These are phyloP conservation scores for Phylloscopus trochilus DNA, from an alignment of 2,113 vertebrate species.

Conservation along the genomic window DNA sequence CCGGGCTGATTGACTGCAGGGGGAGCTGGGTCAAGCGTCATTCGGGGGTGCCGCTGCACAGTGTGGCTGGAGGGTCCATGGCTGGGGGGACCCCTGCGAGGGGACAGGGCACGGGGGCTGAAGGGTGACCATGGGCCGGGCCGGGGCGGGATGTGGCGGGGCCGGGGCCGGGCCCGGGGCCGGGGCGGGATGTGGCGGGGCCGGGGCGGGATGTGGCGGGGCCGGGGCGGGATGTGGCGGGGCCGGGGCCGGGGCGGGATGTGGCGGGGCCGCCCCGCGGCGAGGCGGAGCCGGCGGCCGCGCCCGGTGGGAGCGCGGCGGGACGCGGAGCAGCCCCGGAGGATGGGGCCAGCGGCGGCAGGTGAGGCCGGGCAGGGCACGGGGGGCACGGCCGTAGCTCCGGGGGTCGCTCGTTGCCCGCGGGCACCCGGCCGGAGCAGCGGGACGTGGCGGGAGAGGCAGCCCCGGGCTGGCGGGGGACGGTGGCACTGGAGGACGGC, in stretches of 20 bases:
- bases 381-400: not conserved
- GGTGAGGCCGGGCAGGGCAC: constrained; percentile 8
- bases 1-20: not conserved
- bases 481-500: not conserved
- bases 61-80: not conserved
- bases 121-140: not conserved
- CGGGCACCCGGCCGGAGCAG: not conserved
- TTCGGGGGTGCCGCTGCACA: not conserved
- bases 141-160: not conserved
- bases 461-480: not conserved
- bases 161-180: too few species aligned
- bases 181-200: too few species aligned
- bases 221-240: too few species aligned
- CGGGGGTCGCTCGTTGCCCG: not conserved
- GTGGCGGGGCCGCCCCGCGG: not conserved
- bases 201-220: too few species aligned
- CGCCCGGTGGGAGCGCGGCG: not conserved
- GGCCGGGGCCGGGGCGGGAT: not conserved
- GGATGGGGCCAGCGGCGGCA: constrained; percentile 9
- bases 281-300: constrained; percentile 14
- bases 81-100: not conserved
- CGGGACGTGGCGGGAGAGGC: not conserved
- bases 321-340: not conserved
- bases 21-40: too few species aligned
- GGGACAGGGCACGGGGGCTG: not conserved